A percentile compares a stretch with the other conserved stretches of the same genome.
Conservation (phyloP, 2,888 invertebrate species). For the Apotomis turbidana region DNA sequence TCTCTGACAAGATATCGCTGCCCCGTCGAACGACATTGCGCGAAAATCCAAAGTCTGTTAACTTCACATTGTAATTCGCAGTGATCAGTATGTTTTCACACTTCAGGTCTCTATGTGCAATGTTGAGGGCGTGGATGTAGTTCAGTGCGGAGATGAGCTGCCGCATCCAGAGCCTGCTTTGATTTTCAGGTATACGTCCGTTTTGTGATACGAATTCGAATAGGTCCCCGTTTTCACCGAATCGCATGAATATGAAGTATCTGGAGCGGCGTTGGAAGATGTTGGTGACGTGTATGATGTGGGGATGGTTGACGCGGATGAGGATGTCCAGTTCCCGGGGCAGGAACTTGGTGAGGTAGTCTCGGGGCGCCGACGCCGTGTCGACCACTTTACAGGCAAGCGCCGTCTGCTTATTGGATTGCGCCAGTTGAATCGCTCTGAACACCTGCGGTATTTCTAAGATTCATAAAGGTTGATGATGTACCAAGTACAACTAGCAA, state of each 20-base stretch:
- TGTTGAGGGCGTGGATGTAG: slow-evolving; percentile 89
- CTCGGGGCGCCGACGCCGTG: slow-evolving; percentile 87
- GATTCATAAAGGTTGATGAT: neutral
- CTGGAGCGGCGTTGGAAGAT: slow-evolving; percentile 88
- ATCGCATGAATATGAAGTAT: slow-evolving; percentile 90
- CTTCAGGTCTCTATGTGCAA: slow-evolving; percentile 92
- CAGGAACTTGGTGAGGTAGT: slow-evolving; percentile 91
- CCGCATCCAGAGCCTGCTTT: slow-evolving; percentile 87
- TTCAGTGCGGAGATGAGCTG: slow-evolving; percentile 87
- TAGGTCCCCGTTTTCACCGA: slow-evolving; percentile 91
- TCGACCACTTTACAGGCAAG: slow-evolving; percentile 91
- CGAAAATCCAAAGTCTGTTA: slow-evolving; percentile 94
- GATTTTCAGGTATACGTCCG: slow-evolving; percentile 87
- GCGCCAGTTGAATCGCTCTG: slow-evolving; percentile 70
- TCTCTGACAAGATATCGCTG: slow-evolving; percentile 86
- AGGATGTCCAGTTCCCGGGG: slow-evolving; percentile 92
- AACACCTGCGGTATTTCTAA: slow-evolving; percentile 62
- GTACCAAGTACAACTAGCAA: no score
- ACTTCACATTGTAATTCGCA: slow-evolving; percentile 89
- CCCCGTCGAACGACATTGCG: slow-evolving; percentile 69
- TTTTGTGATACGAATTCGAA: slow-evolving; percentile 88
- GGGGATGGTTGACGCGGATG: slow-evolving; percentile 89
- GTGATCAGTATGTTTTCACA: slow-evolving; percentile 92
- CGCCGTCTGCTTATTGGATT: slow-evolving; percentile 66
- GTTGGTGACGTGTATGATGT: slow-evolving; percentile 90